Base-by-base conservation (phyloP, 2,888 invertebrate species). In the Caenorhabditis afra region DNA sequence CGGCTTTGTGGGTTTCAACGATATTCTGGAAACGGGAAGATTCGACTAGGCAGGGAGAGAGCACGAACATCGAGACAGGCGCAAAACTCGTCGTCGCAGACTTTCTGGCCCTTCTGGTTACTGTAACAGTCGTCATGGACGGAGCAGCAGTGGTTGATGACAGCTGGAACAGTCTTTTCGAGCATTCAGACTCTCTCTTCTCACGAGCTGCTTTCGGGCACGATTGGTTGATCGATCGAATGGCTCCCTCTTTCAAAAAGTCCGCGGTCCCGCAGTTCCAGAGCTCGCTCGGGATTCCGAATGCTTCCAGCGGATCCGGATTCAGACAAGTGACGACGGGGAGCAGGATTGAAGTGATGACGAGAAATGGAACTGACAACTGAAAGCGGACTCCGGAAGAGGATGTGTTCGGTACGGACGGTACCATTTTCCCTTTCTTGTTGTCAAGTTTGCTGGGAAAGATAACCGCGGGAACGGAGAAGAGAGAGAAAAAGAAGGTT, bases 131-230 rank as follows among this genome's bases (percentile, higher is more conserved):
- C 55, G 53, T 65, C 55, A 16, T 65, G 65, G 20, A 55, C 12
- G 1, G 65, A 53, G 45, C 65, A 65, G 23, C 65, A 65, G 37
- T 65, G 65, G 29, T 65, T 65, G 18, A 65, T 35, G 1, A 53
- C 64, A 16, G 39, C 64, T 64, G 64, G 22, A 29, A 29, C 29
- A n/a, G n/a, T n/a, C n/a, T n/a, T 16, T 37, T n/a, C 16, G 16
- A 14, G 10, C 16, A 16, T 8, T 16, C 14, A 29, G 45, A 12
- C 18, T 8, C 11, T 16, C 29, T 16, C 29, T 22, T 16, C 22
- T 18, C 41, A 50, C 62, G 20, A 8, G 62, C 62, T n/a, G 50
- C 62, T 11, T 1, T 8, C 0, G 50, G 39, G 22, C 62, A 62
- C 39, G 62, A n/a, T 8, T 20, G n/a, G 18, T 62, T 39, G 0